Base-by-base conservation (phyloP, 2,113 vertebrate genomes). In the Phalacrocorax carbo region DNA sequence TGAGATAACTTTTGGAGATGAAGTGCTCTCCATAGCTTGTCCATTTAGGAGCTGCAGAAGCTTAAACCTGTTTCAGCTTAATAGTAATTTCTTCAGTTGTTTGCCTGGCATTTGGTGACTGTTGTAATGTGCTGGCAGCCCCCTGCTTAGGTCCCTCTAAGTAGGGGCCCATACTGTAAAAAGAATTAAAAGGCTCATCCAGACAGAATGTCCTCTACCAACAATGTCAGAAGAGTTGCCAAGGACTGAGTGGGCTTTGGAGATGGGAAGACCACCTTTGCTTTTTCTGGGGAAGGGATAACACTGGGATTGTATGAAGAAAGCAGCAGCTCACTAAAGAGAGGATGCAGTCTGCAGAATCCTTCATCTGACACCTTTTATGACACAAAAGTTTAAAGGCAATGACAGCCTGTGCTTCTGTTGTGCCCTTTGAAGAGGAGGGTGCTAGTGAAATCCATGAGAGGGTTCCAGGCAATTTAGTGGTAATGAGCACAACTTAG, bases 21-120 rank as follows among this genome's bases (percentile, higher is more conserved):
- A 77, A 48, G 6, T 78, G 10, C 5, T 78, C 38, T 71, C 78
- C 18, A 25, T n/a, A 57, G 17, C 17, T 36, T 77, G 12, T 64
- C 55, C 4, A 48, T 46, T 86, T 72, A 68, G 32, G 20, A 76
- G 38, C 80, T 5, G 19, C 49, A 81, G 34, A 69, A 77, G 6
- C n/a, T 86, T 80, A 68, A 88, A 82, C 7, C 36, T 82, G 4
- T 80, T 76, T 86, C 25, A 72, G 18, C 49, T 16, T 54, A 54
- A 8, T 38, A 62, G 57, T 60, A 0, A 38, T 77, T 81, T 83
- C 30, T 84, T 91, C 30, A 55, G 0, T 40, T 2, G 0, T 81
- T 64, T 86, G 22, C 55, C 36, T 86, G 26, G 54, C 57, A 29
- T 20, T 40, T 83, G 9, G 29, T 73, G 46, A 52, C 34, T 62